phyloP scores from a whole-genome alignment of 2,797 vertebrate genomes.

The Sparidentex hasta region DNA sequence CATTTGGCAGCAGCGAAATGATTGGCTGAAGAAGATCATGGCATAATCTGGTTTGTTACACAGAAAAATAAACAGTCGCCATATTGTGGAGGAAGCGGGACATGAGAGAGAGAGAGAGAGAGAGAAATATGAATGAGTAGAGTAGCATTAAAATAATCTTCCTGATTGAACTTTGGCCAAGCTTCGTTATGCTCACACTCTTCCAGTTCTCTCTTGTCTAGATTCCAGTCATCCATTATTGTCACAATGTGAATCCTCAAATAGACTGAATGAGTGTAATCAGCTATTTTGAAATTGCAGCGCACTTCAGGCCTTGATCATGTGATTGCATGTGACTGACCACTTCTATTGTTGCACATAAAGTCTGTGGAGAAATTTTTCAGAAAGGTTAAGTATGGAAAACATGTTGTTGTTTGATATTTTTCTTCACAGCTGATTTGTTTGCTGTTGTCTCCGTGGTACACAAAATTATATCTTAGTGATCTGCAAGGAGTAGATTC shows the following conservation, averaged over 20 bases:
- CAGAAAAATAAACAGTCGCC: too few species aligned
- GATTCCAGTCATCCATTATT: not conserved
- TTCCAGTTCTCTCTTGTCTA: too few species aligned
- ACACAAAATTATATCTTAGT: not conserved
- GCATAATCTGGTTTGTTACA: too few species aligned
- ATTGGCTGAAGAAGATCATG: too few species aligned
- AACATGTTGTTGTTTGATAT: not conserved
- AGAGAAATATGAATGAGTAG: too few species aligned
- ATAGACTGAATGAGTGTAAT: not conserved
- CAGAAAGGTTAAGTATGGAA: not conserved
- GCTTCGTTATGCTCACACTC: too few species aligned
- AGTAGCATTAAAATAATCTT: too few species aligned
- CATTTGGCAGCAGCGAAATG: too few species aligned
- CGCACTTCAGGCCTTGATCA: not conserved
- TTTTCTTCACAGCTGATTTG: not conserved
- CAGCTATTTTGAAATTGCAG: not conserved
- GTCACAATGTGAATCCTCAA: not conserved
- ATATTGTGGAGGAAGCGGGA: too few species aligned
- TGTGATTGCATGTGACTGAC: not conserved
- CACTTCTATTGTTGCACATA: not conserved
- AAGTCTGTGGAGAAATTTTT: not conserved
- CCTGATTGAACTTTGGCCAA: too few species aligned
- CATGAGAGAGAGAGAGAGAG: too few species aligned
- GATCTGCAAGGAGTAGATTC: constrained; percentile 14
- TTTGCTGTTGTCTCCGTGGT: not conserved